phyloP scores from a whole-genome alignment of 1,140 invertebrate species.

The Aphidius gifuensis region DNA sequence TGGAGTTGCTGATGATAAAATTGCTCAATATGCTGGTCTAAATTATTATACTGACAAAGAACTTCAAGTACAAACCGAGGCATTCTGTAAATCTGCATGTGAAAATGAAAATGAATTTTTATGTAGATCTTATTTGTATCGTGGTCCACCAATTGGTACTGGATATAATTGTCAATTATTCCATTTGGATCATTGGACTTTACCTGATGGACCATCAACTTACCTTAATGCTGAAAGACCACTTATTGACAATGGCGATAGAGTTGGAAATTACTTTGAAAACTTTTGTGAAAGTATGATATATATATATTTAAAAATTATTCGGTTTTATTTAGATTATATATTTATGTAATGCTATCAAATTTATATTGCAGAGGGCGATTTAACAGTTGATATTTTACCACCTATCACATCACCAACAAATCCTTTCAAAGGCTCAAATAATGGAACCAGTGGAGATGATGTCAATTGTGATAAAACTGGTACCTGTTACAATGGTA shows the following conservation, averaged over 20 bases:
- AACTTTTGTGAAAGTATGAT: conserved; percentile 77
- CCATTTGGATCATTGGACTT: conserved; percentile 86
- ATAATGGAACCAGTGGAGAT: conserved; percentile 64
- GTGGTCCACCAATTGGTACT: conserved; percentile 69
- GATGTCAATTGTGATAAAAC: conserved; percentile 90
- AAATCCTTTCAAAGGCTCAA: conserved; percentile 70
- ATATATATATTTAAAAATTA: neutral
- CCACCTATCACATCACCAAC: conserved; percentile 55
- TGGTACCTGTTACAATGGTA: conserved; percentile 92
- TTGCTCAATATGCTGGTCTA: conserved; percentile 84
- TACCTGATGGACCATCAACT: conserved; percentile 86
- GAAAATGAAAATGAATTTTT: conserved; percentile 91
- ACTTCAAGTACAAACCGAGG: conserved; percentile 74
- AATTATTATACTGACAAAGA: conserved; percentile 94
- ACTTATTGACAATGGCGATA: conserved; percentile 84
- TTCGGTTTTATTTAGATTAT: neutral
- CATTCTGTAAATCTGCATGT: conserved; percentile 82
- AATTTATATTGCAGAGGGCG: too few relatives aligned
- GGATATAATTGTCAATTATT: conserved; percentile 89
- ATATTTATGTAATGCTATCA: neutral
- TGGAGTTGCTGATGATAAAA: conserved; percentile 84
- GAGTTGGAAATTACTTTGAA: conserved; percentile 85
- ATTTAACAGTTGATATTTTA: too few relatives aligned
- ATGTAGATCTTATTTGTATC: conserved; percentile 85
- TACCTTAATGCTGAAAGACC: conserved; percentile 85